Base-by-base conservation (phyloP, 1,140 invertebrate genomes). In the Pseudobourletiella spinata region DNA sequence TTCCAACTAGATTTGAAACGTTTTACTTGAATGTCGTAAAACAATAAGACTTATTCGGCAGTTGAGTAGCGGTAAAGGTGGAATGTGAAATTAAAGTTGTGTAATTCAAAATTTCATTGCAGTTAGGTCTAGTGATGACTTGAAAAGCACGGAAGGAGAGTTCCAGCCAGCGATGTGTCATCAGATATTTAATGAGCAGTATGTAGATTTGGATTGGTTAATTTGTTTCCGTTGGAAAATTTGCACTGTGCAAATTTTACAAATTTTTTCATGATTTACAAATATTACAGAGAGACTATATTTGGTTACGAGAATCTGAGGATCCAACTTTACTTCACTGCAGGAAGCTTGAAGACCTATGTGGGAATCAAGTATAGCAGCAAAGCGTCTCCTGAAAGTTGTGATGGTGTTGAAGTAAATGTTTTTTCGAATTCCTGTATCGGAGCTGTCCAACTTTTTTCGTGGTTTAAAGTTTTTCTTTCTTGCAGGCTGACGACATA, bases 151-250 rank as follows among this genome's bases (percentile, higher is more conserved):
- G 29, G 76, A 78, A n/a, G 76, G 76, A 6, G 78, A 77, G 16
- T 95, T 95, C 74, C 79, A 82, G 51, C 89, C 92, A 6, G 86
- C 88, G 54, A 94, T 95, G 88, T 88, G 88, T 54, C 91, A 97
- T 79, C 92, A 96, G 77, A 82, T 95, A 18, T 96, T 95, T 79
- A 91, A 91, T 24, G 88, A 93, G 70, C 81, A 79, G 83, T 85
- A 74, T 72, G 76, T 76, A 29, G 32, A 35, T 57, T 35, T 54
- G 26, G 29, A 18, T n/a, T 63, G 35, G 2, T 50, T 46, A n/a
- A 2, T 60, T 22, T 25, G 43, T 8, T 39, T 39, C 32, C 32
- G 29, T 48, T 57, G 48, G 57, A 64, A 50, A 61, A 46, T 69
- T 64, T 20, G 44, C 66, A 65, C 42, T 59, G 46, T 50, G 8